Conservation (phyloP, 2,797 vertebrate genomes). For the Threskiornis aethiopicus region DNA sequence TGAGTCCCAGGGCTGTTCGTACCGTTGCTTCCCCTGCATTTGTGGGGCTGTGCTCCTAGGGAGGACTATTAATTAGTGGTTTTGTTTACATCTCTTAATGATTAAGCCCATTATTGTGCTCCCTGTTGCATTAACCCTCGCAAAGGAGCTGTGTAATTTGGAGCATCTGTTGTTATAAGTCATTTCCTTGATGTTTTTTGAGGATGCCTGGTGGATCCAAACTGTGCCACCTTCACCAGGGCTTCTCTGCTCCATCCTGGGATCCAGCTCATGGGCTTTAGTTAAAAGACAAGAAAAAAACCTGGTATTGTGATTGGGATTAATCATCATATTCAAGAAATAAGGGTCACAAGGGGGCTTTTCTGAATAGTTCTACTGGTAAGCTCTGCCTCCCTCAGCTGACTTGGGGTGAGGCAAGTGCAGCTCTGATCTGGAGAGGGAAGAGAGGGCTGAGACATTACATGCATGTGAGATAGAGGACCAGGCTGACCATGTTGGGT, state of each 20-base stretch:
- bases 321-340: not conserved
- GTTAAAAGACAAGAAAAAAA: not conserved
- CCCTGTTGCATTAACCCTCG: slow-evolving; percentile 17
- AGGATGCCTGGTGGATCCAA: not conserved
- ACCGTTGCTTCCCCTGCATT: not conserved
- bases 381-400: not conserved
- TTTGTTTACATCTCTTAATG: slow-evolving; percentile 9
- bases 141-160: slow-evolving; percentile 3
- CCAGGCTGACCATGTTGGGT: not conserved
- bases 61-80: slow-evolving; percentile 28
- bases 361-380: not conserved
- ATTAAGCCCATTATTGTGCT: slow-evolving; percentile 14
- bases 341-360: not conserved
- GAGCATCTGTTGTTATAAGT: not conserved
- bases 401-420: not conserved
- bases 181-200: not conserved
- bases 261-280: not conserved
- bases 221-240: not conserved
- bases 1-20: not conserved
- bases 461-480: not conserved
- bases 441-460: not conserved
- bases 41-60: not conserved
- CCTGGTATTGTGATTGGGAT: not conserved
- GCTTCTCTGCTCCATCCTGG: not conserved
- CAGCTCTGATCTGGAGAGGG: not conserved